A percentile compares a stretch with the other conserved stretches of the same genome.
Conservation (phyloP, 2,113 vertebrate genomes). For the Argyrosomus japonicus region DNA sequence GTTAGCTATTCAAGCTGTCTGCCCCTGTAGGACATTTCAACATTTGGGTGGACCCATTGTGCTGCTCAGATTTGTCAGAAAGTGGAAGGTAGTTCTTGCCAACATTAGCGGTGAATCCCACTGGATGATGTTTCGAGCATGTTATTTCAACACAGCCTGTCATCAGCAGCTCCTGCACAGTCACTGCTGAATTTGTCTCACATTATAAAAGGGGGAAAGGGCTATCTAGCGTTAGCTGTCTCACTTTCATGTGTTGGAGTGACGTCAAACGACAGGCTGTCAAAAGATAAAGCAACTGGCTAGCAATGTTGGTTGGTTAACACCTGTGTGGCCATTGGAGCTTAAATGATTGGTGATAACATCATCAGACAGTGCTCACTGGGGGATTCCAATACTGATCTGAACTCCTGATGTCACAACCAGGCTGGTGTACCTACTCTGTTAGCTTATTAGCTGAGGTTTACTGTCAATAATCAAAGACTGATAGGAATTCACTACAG, state of each 20-base stretch:
- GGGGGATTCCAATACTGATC: neutral
- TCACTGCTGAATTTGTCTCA: neutral
- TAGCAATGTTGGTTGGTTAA: too few relatives aligned
- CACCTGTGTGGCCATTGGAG: neutral
- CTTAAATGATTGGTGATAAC: neutral
- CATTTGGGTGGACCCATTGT: neutral
- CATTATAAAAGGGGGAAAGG: neutral
- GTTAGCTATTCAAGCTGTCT: neutral
- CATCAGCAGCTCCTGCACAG: neutral
- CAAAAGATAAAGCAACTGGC: neutral
- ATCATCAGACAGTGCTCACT: neutral
- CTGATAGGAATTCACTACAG: neutral
- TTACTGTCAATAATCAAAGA: neutral
- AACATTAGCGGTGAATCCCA: too few relatives aligned
- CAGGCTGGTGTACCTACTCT: neutral
- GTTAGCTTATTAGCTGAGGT: neutral
- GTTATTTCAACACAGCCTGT: neutral
- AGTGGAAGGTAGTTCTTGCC: neutral
- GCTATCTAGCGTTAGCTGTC: neutral
- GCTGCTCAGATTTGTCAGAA: neutral
- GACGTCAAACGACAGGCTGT: neutral
- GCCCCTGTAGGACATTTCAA: neutral
- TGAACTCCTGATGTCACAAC: neutral
- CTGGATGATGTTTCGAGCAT: too few relatives aligned
- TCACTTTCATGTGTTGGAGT: neutral